phyloP scores from a whole-genome alignment of 2,797 vertebrate genomes.

The Setipinna tenuifilis region DNA sequence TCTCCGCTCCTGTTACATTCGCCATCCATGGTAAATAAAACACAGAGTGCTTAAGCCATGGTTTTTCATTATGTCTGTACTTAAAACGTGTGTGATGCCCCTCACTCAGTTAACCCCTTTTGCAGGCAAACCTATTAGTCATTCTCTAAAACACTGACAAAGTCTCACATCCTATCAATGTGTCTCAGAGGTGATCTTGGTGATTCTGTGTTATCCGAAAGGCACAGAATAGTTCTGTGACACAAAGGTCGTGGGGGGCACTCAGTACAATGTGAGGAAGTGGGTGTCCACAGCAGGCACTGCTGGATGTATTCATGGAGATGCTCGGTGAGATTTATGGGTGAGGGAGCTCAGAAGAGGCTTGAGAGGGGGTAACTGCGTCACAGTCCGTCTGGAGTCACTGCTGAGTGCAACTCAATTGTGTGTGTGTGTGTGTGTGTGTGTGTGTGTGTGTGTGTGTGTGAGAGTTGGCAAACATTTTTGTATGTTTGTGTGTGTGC shows the following conservation, averaged over 20 bases:
- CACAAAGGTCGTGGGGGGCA: background rate
- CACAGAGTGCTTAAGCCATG: background rate
- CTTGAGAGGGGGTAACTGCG: slow-evolving; percentile 6
- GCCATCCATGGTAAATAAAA: background rate
- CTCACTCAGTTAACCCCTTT: background rate
- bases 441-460: background rate
- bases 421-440: background rate
- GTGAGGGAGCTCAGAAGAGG: slow-evolving; percentile 7
- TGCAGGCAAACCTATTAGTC: background rate
- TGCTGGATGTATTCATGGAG: background rate
- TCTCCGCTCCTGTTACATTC: background rate
- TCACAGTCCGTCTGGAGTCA: background rate
- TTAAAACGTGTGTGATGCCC: background rate
- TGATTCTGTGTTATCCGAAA: background rate
- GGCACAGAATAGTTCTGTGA: background rate
- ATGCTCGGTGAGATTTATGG: background rate
- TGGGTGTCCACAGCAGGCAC: background rate
- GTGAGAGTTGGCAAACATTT: slow-evolving; percentile 36
- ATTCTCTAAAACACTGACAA: background rate
- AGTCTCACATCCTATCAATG: background rate
- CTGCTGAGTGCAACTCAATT: slow-evolving; percentile 5
- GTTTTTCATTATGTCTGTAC: background rate
- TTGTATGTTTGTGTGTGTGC: slow-evolving; percentile 19
- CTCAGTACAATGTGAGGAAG: background rate
- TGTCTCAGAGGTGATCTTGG: background rate